These are phyloP conservation scores for Coenonympha glycerion DNA, from an alignment of 2,888 invertebrate genomes.

Conservation along the genomic window DNA sequence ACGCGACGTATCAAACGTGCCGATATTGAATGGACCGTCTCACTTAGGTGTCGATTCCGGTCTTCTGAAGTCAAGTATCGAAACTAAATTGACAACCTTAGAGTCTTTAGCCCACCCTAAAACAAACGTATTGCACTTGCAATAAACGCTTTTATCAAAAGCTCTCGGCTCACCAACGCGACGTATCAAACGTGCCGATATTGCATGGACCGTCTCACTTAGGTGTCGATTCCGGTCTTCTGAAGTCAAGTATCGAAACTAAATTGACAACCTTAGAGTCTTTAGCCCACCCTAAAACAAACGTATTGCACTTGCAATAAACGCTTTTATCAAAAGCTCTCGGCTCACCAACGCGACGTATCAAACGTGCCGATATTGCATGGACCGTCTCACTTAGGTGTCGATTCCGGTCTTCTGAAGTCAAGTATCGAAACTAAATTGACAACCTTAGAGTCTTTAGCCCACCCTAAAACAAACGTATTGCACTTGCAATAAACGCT, in stretches of 20 bases:
- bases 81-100: too few relatives aligned
- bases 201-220: background rate
- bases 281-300: too few relatives aligned
- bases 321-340: conserved; percentile 22
- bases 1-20: conserved; percentile 18
- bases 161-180: conserved; percentile 9
- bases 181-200: conserved; percentile 20
- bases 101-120: too few relatives aligned
- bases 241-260: too few relatives aligned
- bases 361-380: conserved; percentile 18
- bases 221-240: too few relatives aligned
- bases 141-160: conserved; percentile 23
- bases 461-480: too few relatives aligned
- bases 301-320: conserved; percentile 27
- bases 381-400: background rate
- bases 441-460: too few relatives aligned
- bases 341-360: conserved; percentile 3
- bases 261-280: too few relatives aligned
- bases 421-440: too few relatives aligned
- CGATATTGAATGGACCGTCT: background rate
- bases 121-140: conserved; percentile 27
- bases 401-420: too few relatives aligned
- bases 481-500: conserved; percentile 25
- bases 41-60: too few relatives aligned
- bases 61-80: too few relatives aligned